Percentiles rank a stretch among this genome's conserved stretches.
Conservation (phyloP, 2,797 vertebrate genomes). For the Paratrypauchen microcephalus region DNA sequence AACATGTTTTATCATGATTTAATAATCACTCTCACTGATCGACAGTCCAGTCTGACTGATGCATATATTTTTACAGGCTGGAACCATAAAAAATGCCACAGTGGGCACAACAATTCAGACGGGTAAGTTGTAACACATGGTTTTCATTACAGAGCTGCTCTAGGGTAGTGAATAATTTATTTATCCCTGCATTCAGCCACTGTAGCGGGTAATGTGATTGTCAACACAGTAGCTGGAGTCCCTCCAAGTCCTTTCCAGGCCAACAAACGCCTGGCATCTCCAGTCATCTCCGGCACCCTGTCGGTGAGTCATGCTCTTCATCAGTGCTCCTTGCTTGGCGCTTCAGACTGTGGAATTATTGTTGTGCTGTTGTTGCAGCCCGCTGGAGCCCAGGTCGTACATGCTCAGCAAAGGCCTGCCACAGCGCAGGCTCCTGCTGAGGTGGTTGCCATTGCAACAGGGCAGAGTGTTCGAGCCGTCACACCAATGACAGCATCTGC, state of each 20-base stretch:
- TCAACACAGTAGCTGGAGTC: slow-evolving; percentile 88
- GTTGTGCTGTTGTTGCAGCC: slow-evolving; percentile 68
- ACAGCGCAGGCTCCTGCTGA: slow-evolving; percentile 78
- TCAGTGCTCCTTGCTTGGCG: slow-evolving; percentile 23
- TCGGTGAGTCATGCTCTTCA: slow-evolving; percentile 79
- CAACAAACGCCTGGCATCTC: slow-evolving; percentile 88
- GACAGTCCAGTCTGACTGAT: neutral
- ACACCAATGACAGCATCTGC: slow-evolving; percentile 84
- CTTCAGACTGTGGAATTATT: neutral
- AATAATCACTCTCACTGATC: neutral
- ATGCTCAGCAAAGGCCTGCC: slow-evolving; percentile 83
- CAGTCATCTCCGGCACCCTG: slow-evolving; percentile 84
- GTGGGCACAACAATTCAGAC: slow-evolving; percentile 87
- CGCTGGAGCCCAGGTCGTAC: slow-evolving; percentile 82
- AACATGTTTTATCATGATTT: neutral
- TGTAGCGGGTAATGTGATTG: slow-evolving; percentile 88
- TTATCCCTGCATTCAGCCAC: slow-evolving; percentile 74
- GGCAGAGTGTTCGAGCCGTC: slow-evolving; percentile 82
- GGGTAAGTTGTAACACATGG: slow-evolving; percentile 69
- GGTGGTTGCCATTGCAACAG: slow-evolving; percentile 84
- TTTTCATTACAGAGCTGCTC: slow-evolving; percentile 24
- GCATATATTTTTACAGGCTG: slow-evolving; percentile 74
- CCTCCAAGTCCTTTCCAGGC: slow-evolving; percentile 86
- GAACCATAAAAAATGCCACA: slow-evolving; percentile 86
- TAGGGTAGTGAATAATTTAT: slow-evolving; percentile 31